These are phyloP conservation scores for Lepus oiostolus DNA, from an alignment of 2,797 vertebrate genomes.

Conservation along the genomic window DNA sequence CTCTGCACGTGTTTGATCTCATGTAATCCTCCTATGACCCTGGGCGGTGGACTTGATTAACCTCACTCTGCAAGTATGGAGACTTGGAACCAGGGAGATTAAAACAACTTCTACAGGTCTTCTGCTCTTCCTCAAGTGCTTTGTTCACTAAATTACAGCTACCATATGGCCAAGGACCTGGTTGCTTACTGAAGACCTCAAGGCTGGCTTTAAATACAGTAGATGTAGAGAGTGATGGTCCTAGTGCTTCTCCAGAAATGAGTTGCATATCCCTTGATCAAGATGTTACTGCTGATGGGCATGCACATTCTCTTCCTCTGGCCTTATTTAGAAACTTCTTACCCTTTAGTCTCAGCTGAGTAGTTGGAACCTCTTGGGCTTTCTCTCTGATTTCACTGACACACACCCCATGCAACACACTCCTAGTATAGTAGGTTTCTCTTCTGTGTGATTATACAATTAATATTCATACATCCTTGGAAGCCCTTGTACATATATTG, in stretches of 20 bases:
- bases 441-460: conserved; percentile 21
- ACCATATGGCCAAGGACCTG: neutral
- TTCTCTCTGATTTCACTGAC: neutral
- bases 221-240: neutral
- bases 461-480: neutral
- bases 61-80: neutral
- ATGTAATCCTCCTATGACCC: neutral
- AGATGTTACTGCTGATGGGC: too few relatives aligned
- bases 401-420: neutral
- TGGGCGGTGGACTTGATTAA: neutral
- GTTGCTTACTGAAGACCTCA: neutral
- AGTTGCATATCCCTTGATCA: neutral
- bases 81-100: neutral
- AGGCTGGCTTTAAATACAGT: neutral
- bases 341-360: neutral
- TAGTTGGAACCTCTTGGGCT: neutral
- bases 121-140: neutral
- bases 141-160: neutral
- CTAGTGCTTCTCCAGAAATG: neutral
- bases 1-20: neutral
- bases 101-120: neutral
- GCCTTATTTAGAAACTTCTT: neutral
- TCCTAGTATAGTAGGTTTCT: neutral
- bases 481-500: neutral
- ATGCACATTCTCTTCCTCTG: neutral